phyloP scores from a whole-genome alignment of 2,113 vertebrate genomes.

The Kryptolebias marmoratus region DNA sequence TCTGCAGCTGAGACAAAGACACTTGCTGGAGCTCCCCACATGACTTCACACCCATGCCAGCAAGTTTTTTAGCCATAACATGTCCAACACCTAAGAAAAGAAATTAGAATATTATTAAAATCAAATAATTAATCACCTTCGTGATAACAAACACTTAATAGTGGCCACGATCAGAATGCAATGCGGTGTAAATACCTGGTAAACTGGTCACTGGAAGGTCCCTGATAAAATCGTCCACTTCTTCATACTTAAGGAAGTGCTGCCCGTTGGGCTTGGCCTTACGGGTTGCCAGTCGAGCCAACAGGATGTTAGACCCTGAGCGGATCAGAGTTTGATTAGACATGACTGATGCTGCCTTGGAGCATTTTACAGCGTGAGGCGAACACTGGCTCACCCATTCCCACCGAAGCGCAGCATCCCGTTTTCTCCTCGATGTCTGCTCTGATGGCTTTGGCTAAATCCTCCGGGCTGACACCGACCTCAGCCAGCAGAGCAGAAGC shows the following conservation, averaged over 20 bases:
- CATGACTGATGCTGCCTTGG: background rate
- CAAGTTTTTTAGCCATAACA: slow-evolving; percentile 90
- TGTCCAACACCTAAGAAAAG: slow-evolving; percentile 88
- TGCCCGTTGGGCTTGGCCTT: slow-evolving; percentile 96
- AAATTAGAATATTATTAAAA: background rate
- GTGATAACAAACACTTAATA: background rate
- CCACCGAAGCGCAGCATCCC: slow-evolving; percentile 92
- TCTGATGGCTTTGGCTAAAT: slow-evolving; percentile 88
- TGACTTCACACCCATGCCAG: slow-evolving; percentile 88
- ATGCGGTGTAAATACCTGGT: slow-evolving; percentile 83
- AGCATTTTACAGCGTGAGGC: slow-evolving; percentile 6
- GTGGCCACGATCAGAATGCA: slow-evolving; percentile 28
- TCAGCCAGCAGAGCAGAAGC: slow-evolving; percentile 89
- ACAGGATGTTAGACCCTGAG: slow-evolving; percentile 96
- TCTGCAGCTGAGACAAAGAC: slow-evolving; percentile 91
- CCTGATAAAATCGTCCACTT: slow-evolving; percentile 97
- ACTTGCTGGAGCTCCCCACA: slow-evolving; percentile 94
- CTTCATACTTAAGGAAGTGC: slow-evolving; percentile 90
- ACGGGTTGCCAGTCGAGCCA: slow-evolving; percentile 95
- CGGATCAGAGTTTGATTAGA: slow-evolving; percentile 12
- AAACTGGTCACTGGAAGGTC: slow-evolving; percentile 90
- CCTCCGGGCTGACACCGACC: slow-evolving; percentile 86
- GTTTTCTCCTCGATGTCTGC: slow-evolving; percentile 91
- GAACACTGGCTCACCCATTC: slow-evolving; percentile 86
- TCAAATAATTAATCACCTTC: background rate